Base-by-base conservation (phyloP, 2,797 vertebrate genomes). In the Chelonia mydas region DNA sequence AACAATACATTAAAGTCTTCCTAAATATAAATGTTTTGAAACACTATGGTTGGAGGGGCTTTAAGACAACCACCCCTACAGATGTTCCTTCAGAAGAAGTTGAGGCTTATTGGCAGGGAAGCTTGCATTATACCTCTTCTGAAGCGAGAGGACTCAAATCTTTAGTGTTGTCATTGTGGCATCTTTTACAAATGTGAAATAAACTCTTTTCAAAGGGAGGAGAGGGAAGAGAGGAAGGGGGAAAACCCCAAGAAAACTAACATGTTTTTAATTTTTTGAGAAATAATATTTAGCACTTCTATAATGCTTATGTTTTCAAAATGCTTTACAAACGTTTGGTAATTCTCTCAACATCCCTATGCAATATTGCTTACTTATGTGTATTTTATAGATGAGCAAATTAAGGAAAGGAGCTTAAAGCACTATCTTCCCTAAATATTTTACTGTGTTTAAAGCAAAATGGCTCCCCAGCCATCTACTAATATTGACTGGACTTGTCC, bases 1-100 rank as follows among this genome's bases (percentile, higher is more conserved):
- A 10, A 23, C 65, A 82, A 61, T 47, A 37, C 19, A 37, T 50
- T 16, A 41, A 61, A 86, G 27, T 7, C 89, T 96, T 93, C 93
- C 84, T 61, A 97, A 97, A 96, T 84, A 9, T 83, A 96, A 87
- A 54, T 55, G 37, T 25, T 95, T 92, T 5, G 89, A 65, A 76
- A 96, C 93, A 89, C 5, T 81, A 50, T 51, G 5, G 2, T 6
- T 84, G 84, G 80, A 74, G 0, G 0, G 80, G 12, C 83, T 53
- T n/a, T 83, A 31, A 81, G 28, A 74, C 27, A 95, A 80, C 37
- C 45, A 55, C 6, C 13, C 16, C 77, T 94, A 74, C 11, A n/a
- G 7, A 65, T 80, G 84, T 81, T 91, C 19, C 80, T 93, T n/a
- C 68, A 61, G 88, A 76, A 76, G 41, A 90, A 91, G 28, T 25